Evolutionary conservation across 2,797 vertebrate genomes (phyloP), one percentile per base, ranked within the genome.

Genomic region (Enteromius thamalakanensis): DNA sequence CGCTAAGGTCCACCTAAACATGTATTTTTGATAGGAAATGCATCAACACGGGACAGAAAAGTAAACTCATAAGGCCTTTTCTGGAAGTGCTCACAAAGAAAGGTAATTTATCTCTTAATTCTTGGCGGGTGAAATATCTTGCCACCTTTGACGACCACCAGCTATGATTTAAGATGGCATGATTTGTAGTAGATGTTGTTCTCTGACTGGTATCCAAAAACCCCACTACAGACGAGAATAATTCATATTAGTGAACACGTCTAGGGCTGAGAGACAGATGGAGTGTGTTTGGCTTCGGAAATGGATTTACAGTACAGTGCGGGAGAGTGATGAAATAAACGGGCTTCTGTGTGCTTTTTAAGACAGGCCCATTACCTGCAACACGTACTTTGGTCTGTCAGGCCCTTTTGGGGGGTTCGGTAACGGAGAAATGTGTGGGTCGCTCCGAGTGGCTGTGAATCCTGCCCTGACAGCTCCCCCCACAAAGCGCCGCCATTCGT

Each of bases 401-500:
- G 74, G 67, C 40, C n/a, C 47, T 81, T 76, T 2, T 21, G 67
- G 80, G 83, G 60, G 69, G 76, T 84, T 53, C n/a, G 9, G 68
- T 84, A 87, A 88, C 85, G 55, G 69, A 82, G 77, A 79, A 51
- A 68, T 84, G 85, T 87, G 81, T 79, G 65, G 80, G 82, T 80
- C 79, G 19, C 55, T 70, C 2, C 7, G 60, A 87, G 90, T 87
- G 84, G 90, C 88, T 79, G 90, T 88, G 89, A 88, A 89, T 91
- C 74, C 82, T 78, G 76, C 26, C 55, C 85, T 89, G 88, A 90
- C 84, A 87, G 87, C 82, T 83, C 84, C 81, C 78, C 89, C 89
- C 88, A 90, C 86, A 89, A 90, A 86, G 90, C 90, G 84, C 68
- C 71, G n/a, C 88, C 91, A 94, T 95, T 92, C 87, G 90, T 95